Conservation (phyloP, 2,797 vertebrate species). For the Coregonus suidteri region DNA sequence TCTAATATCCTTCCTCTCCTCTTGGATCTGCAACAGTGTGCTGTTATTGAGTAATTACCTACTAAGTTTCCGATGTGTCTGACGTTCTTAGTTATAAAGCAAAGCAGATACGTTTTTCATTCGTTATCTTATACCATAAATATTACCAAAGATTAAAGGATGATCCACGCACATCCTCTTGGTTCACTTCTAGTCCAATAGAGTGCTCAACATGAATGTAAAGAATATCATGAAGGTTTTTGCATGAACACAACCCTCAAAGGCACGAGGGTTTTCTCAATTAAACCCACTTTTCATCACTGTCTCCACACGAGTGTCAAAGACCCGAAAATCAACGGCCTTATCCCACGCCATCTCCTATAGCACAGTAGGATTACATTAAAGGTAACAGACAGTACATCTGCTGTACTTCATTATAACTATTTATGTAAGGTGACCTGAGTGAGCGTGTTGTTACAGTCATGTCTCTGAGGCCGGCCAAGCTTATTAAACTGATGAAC, state of each 20-base stretch:
- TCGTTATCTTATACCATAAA: background rate
- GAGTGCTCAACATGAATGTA: background rate
- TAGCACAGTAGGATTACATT: background rate
- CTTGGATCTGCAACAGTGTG: background rate
- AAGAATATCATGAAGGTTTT: background rate
- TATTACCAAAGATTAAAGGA: no score
- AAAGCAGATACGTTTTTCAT: background rate
- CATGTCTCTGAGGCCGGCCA: conserved; percentile 13
- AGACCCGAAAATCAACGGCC: conserved; percentile 10
- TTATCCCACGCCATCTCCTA: background rate
- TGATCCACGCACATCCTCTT: no score
- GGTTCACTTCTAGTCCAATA: background rate
- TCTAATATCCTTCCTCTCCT: background rate
- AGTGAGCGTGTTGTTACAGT: conserved; percentile 11
- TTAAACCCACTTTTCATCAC: conserved; percentile 13
- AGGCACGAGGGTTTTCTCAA: background rate
- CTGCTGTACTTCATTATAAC: conserved; percentile 4
- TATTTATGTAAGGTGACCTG: conserved; percentile 16
- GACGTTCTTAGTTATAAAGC: background rate
- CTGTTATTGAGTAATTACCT: background rate
- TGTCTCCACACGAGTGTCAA: conserved; percentile 5
- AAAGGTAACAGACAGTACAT: background rate
- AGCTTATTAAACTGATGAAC: conserved; percentile 33
- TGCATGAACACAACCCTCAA: background rate
- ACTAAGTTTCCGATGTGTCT: background rate